Base-by-base conservation (phyloP, 2,888 invertebrate genomes). In the Diplazon laetatorius region DNA sequence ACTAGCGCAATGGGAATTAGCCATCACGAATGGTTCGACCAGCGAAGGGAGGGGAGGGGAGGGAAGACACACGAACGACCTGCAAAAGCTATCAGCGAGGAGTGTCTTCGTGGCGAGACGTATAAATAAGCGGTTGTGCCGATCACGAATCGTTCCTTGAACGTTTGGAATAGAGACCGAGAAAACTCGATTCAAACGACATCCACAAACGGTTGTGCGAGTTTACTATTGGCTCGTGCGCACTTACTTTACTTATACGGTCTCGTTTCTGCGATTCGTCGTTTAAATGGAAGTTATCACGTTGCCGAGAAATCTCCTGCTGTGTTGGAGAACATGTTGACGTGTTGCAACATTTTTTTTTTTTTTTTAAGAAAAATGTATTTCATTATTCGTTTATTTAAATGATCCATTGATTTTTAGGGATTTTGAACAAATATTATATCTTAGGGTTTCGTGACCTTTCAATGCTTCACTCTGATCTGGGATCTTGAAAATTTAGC, bases 91-190 rank as follows among this genome's bases (percentile, higher is more conserved):
- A n/a, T n/a, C 46, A 6, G 16, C n/a, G n/a, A n/a, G n/a, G 55
- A 16, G 20, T 50, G 37, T 60, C 57, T 30, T 35, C 35, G 22
- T 39, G 42, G 20, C 37, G 52, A 30, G 18, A 52, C 46, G 22
- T 55, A 42, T 10, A 63, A 77, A 77, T 69, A 62, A 77, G 73
- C 62, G 72, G 76, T 68, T 73, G 73, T 69, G n/a, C n/a, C 77
- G 59, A 30, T 57, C 63, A 63, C 65, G 73, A 73, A 73, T 48
- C 55, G 55, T 20, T 25, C 46, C n/a, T n/a, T n/a, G 76, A 37
- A 50, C 52, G 57, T 68, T 22, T 50, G 12, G 55, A 39, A 50
- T 30, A 57, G 39, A 44, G 44, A 39, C 16, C 16, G 12, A 57
- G 60, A 39, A 48, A 66, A 68, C 44, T 39, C 50, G 57, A 63